Base-by-base conservation (phyloP, 2,888 invertebrate species). In the Hermaeophaga mercurialis region DNA sequence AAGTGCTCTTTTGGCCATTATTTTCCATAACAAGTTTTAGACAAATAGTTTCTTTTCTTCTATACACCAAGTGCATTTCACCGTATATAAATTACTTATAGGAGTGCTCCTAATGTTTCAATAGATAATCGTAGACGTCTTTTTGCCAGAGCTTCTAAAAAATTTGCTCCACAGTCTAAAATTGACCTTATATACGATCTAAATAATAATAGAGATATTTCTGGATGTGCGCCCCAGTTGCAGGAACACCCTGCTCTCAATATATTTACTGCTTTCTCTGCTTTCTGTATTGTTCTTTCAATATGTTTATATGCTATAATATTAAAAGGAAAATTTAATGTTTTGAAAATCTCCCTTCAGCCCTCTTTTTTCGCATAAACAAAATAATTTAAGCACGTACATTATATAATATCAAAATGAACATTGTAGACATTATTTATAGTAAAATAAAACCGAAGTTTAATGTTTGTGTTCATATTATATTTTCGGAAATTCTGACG, bases 181-280 rank as follows among this genome's bases (percentile, higher is more conserved):
- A 46, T 46, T 9, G 46, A 46, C 9, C 34, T 15, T 9, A 28
- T 46, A n/a, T 26, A 34, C 2, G 9, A 17, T 34, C 11, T 46
- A 19, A 34, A 46, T 19, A 46, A 19, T 34, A 48, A 11, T 15
- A 48, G 2, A 3, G 19, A 34, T 3, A 38, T 38, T 2, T 53
- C 24, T 9, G 53, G 53, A 15, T 53, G 36, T 15, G 52, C 52
- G 5, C 52, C 43, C 52, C 33, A 52, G 17, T 34, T 43, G 12
- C 15, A 43, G 12, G 8, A 11, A 14, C 31, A 33, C 6, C 43
- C 8, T 15, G 34, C 15, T 38, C 33, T 52, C 1, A 43, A 17
- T n/a, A 53, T 44, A 36, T 53, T 53, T 3, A 53, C 3, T 9
- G 7, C 43, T 1, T 53, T 53, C 17, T 44, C 36, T 7, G 22